Base-by-base conservation (phyloP, 2,888 invertebrate genomes). In the Macrophya alboannulata region DNA sequence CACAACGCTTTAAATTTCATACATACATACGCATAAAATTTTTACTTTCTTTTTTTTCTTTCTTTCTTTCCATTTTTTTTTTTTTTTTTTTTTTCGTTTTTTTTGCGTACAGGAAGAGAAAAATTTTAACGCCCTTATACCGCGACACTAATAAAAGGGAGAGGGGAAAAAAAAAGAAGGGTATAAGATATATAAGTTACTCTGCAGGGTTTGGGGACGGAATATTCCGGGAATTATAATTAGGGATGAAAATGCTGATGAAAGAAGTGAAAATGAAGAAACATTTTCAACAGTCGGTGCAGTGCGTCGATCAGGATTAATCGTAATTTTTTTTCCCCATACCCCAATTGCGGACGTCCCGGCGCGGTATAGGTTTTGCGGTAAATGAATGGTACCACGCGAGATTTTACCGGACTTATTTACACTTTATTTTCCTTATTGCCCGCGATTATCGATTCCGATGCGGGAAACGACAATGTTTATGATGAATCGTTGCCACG, bases 401-500 rank as follows among this genome's bases (percentile, higher is more conserved):
- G 83, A 59, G 65, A 43, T 48, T 83, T 83, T 48, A 8, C 48
- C 40, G 51, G 25, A 68, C 83, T 83, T 71, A 83, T 83, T 83
- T 71, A 83, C 71, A 65, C 83, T 83, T 83, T 68, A 68, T 71
- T 83, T 83, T 43, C 68, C 71, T 83, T 83, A 48, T 65, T 83
- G 45, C 83, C 9, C n/a, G 3, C 31, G 68, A 68, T 83, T 68
- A 83, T 83, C 83, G 83, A 83, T 83, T 51, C 51, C 40, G 76
- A 76, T 76, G 51, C 77, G 55, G 55, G 17, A 43, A 43, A 79
- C 79, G 59, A 68, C 82, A 68, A 82, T 68, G 59, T 40, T 45
- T 40, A 45, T 83, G 83, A 83, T 83, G 31, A 62, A 81, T 81
- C 59, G 81, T 81, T 81, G 62, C 51, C 81, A 81, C 81, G 62